Evolutionary conservation across 53 echinoderm and acorn worm species (phyloP).

Genomic region (Pentamera pediparva): DNA sequence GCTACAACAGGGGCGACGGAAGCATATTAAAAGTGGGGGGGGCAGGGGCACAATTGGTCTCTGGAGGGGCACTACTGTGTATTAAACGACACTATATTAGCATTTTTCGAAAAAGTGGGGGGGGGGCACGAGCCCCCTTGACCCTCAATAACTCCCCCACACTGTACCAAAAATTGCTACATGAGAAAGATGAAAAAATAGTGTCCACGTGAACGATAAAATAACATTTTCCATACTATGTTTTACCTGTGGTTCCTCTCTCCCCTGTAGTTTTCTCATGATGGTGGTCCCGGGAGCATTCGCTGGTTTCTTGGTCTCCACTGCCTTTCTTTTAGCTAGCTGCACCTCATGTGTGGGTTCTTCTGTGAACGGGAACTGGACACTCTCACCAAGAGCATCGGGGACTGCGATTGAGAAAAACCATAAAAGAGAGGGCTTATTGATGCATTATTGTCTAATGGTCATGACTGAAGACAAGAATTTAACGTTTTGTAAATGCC

Average conservation of each 20-base stretch:
- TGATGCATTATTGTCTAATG: too few relatives aligned
- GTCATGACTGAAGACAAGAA: background rate
- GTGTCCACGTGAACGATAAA: too few relatives aligned
- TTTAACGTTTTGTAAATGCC: background rate
- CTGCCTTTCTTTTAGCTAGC: slow-evolving; percentile 75
- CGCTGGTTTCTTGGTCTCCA: slow-evolving; percentile 58
- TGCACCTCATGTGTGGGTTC: slow-evolving; percentile 62
- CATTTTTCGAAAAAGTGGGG: too few relatives aligned
- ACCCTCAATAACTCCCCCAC: too few relatives aligned
- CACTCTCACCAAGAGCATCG: slow-evolving; percentile 6
- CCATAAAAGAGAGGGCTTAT: background rate
- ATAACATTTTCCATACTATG: background rate
- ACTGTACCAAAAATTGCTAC: too few relatives aligned
- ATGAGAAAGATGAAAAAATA: too few relatives aligned
- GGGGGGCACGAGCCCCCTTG: too few relatives aligned
- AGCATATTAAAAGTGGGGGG: too few relatives aligned
- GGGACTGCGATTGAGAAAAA: slow-evolving; percentile 19
- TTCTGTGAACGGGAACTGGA: slow-evolving; percentile 75
- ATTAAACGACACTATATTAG: too few relatives aligned
- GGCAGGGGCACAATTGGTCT: too few relatives aligned
- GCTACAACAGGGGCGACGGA: too few relatives aligned
- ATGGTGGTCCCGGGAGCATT: slow-evolving; percentile 94
- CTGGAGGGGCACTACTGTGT: too few relatives aligned
- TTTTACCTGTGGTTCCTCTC: slow-evolving; percentile 44
- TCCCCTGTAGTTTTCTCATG: slow-evolving; percentile 95